These are phyloP conservation scores for Cosmorhoe ocellata DNA, from an alignment of 2,888 invertebrate genomes.

Conservation along the genomic window DNA sequence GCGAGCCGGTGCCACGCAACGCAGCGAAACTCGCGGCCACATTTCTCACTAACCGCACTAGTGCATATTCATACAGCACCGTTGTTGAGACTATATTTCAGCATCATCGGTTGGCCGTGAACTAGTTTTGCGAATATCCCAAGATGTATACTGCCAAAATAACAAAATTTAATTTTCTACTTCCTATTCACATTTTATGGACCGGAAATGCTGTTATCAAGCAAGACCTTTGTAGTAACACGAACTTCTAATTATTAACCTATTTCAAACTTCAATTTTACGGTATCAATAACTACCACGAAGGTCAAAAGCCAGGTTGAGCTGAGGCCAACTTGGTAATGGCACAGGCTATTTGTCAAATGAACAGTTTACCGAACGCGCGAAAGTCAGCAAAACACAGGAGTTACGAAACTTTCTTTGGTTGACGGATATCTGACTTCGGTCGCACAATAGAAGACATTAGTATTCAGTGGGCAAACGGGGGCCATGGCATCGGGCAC, in stretches of 20 bases:
- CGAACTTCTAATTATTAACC: too few species aligned
- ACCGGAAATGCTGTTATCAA: too few species aligned
- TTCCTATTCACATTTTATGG: too few species aligned
- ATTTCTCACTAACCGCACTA: constrained; percentile 34
- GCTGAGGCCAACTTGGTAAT: constrained; percentile 16
- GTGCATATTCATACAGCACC: constrained; percentile 36
- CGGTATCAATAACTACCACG: constrained; percentile 16
- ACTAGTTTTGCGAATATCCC: constrained; percentile 1
- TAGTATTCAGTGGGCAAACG: constrained; percentile 69
- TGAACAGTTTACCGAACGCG: constrained; percentile 39
- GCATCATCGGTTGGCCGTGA: constrained; percentile 14
- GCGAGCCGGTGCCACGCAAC: constrained; percentile 41
- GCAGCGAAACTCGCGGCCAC: constrained; percentile 65
- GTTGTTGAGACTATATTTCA: constrained; percentile 16
- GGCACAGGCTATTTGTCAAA: constrained; percentile 29
- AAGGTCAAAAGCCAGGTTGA: constrained; percentile 16
- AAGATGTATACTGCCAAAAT: not conserved
- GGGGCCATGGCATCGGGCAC: constrained; percentile 65
- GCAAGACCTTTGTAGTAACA: too few species aligned
- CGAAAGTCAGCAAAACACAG: constrained; percentile 73
- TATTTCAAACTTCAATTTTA: not conserved
- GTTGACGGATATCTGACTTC: constrained; percentile 54
- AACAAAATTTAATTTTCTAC: not conserved
- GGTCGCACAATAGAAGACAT: constrained; percentile 62
- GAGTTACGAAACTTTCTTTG: constrained; percentile 73